Evolutionary conservation across 2,113 vertebrate genomes (phyloP), one percentile per base, ranked within the genome.

Genomic region (Erythrocercus mccallii): DNA sequence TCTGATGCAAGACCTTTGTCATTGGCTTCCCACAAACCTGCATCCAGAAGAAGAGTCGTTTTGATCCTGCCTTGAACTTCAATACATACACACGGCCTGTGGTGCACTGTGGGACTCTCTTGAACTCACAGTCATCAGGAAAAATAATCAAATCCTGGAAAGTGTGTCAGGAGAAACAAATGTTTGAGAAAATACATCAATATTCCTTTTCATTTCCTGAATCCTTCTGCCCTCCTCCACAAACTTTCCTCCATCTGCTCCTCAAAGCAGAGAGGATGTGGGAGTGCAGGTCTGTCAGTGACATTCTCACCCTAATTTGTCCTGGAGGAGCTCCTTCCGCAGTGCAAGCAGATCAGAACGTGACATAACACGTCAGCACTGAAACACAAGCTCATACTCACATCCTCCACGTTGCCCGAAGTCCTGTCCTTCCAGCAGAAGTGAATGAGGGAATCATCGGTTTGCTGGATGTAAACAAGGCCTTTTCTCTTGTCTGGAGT

Each of bases 31-130:
- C 28, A 65, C 92, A 17, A 83, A 99, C 99, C 99, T 99, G 99
- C 99, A 99, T 99, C 99, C 99, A 99, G 94, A 99, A 99, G 98
- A 99, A 99, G 66, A 99, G 99, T 24, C 99, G 98, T 87, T 99
- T 99, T 66, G 99, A 99, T 27, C 99, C 99, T 0, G 99, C 99
- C 97, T 99, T 99, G 89, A 99, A 99, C 94, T 99, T 99, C 95
- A 99, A 97, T 96, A 99, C 99, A 44, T 98, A 99, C 83, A 99
- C 99, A 8, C 99, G 98, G 64, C 99, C 99, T 0, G 99, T 99
- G 38, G 99, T 99, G 95, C 99, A 99, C 97, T 99, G 99, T 21
- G 97, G 98, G 72, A 99, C 99, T 28, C 98, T 98, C 96, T 99
- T 99, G 97, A 99, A 99, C 96, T 99, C 99, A 69, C 99, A 99